Evolutionary conservation across 2,113 vertebrate species (phyloP), one percentile per base, ranked within the genome.

Genomic region (Psephotus haematonotus): DNA sequence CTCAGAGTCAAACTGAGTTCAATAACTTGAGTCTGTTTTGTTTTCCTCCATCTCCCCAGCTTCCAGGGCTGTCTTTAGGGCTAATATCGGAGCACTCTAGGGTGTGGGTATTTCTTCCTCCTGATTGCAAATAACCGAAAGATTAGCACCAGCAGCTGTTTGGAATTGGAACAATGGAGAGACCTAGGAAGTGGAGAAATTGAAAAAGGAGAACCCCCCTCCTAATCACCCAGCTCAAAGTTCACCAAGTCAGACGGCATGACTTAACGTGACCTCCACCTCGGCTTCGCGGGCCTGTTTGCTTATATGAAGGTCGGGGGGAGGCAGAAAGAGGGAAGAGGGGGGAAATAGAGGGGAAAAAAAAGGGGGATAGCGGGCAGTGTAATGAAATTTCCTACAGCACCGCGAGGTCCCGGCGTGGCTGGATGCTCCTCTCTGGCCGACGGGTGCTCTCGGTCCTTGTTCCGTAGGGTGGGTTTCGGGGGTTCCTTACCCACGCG

Each of bases 111-210:
- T 96, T 97, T 97, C 98, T 97, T 94, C 97, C 95, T 92, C 62
- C 75, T 96, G 97, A 94, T 95, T 96, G 98, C 98, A 98, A 98
- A 98, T 93, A 96, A 55, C 93, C 95, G 84, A 89, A 97, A 98
- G 98, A 98, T 98, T 97, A 98, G 97, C 92, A 89, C 97, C 95
- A 81, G 96, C 97, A 98, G 98, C 97, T 98, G 97, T 96, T 97
- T 93, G 91, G 88, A 91, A 95, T 74, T 59, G 68, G 96, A 97
- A 98, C 98, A 98, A 98, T 98, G 95, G 97, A 60, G 77, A 97
- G 97, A 96, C 97, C 97, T 94, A 96, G 97, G 98, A 98, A 98
- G 97, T 97, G 93, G 55, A 92, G 97, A 97, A 95, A 96, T 98
- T 95, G 95, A 92, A 94, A 78, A 97, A 92, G 88, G 93, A 88